phyloP scores from a whole-genome alignment of 2,113 vertebrate species.

The Carassius carassius region DNA sequence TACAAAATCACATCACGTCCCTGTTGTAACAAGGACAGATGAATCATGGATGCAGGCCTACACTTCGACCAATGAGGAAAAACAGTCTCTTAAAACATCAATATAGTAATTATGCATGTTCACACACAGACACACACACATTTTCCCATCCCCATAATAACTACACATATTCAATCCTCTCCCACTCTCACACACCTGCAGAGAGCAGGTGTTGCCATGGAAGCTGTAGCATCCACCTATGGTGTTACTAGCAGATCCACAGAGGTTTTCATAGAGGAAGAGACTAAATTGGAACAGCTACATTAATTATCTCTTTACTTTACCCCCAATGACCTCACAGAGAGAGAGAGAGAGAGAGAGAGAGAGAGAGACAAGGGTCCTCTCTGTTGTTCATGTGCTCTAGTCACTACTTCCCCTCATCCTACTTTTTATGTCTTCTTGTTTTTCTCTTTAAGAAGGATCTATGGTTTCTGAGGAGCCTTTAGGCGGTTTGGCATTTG shows the following conservation, averaged over 20 bases:
- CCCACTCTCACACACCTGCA: constrained; percentile 56
- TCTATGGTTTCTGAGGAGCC: background rate
- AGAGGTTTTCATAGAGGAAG: constrained; percentile 29
- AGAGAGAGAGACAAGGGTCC: background rate
- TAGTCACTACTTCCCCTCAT: background rate
- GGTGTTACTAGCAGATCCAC: constrained; percentile 68
- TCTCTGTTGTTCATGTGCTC: background rate
- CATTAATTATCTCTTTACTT: constrained; percentile 36
- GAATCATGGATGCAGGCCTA: constrained; percentile 1
- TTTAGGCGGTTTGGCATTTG: constrained; percentile 1
- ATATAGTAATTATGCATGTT: constrained; percentile 27
- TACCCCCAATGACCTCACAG: background rate
- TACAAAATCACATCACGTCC: constrained; percentile 7
- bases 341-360: too few relatives aligned
- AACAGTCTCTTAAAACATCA: constrained; percentile 32
- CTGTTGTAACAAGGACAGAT: constrained; percentile 1
- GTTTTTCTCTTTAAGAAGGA: background rate
- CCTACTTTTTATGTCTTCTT: background rate
- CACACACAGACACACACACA: constrained; percentile 30
- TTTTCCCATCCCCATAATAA: constrained; percentile 45
- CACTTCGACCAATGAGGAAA: background rate
- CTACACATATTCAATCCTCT: constrained; percentile 41
- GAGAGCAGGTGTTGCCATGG: constrained; percentile 70
- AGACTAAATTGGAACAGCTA: constrained; percentile 13
- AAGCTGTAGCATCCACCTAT: constrained; percentile 67